Base-by-base conservation (phyloP, 2,113 vertebrate species). In the Bufo gargarizans region DNA sequence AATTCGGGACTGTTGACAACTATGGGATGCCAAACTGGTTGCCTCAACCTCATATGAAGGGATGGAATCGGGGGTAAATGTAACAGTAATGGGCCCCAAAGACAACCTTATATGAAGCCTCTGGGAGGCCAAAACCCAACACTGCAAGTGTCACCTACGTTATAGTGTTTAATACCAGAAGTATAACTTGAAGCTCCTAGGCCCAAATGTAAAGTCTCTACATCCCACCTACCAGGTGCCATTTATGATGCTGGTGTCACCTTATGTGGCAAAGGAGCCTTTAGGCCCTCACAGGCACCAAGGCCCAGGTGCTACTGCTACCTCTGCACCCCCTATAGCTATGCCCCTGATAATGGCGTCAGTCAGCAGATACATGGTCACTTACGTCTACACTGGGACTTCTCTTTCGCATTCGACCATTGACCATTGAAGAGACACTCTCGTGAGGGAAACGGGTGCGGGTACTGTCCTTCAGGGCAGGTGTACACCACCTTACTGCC, bases 391-490 rank as follows among this genome's bases (percentile, higher is more conserved):
- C 86, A 87, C 5, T n/a, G 11, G 45, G 77, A 63, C 17, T 80
- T 80, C 2, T 11, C 89, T 56, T 47, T 4, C 59, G 92, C 79
- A 82, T 67, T 0, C 0, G 87, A 92, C 93, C 94, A 94, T 71
- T 63, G 67, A 4, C 86, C 81, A 0, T 49, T 71, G n/a, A n/a
- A n/a, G 71, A 22, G 88, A 87, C 92, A 93, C 53, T 33, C 77
- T 1, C 92, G 92, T 0, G 71, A 72, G 82, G 87, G 79, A 2
- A 74, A 58, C 0, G 93, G 94, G 82, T 92, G 91, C 0, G 93
- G 90, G 84, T 92, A 93, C 89, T 91, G 91, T 63, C 93, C 92
- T 5, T 88, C 82, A 2, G 94, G 93, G 84, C 94, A 94, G 14
- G 20, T 0, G 6, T 94, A 94, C n/a, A 90, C 89, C 80, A 94